Evolutionary conservation across 2,797 vertebrate species (phyloP).

Genomic region (Liparis tanakae): DNA sequence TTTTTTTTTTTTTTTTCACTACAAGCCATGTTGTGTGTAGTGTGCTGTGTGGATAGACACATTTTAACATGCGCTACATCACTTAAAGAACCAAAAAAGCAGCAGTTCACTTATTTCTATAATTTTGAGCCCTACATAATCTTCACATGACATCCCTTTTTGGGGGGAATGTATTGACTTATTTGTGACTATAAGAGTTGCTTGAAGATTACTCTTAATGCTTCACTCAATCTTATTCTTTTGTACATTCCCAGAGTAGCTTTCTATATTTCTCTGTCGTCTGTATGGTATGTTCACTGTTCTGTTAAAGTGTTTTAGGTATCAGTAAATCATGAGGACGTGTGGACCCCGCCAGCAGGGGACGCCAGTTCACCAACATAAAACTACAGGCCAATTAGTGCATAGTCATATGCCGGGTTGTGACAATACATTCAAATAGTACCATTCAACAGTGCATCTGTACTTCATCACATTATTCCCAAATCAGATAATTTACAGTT

Average conservation of each 20-base stretch:
- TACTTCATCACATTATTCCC: not conserved
- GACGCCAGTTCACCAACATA: not conserved
- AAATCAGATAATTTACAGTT: not conserved
- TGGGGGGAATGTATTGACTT: not conserved
- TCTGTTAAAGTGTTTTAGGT: not conserved
- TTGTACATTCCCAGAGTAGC: not conserved
- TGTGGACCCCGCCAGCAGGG: not conserved
- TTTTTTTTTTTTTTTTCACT: no score
- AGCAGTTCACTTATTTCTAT: not conserved
- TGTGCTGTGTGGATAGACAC: no score
- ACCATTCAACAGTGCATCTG: not conserved
- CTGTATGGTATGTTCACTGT: not conserved
- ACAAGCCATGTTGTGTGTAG: no score
- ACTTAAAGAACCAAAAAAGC: no score
- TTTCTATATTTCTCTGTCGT: not conserved
- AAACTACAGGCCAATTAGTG: conserved; percentile 18
- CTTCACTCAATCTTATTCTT: no score
- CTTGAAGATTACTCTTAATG: not conserved
- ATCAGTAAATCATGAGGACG: not conserved
- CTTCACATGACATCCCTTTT: not conserved
- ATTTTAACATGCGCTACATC: no score
- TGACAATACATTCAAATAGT: not conserved
- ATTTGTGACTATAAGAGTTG: not conserved
- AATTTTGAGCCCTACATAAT: not conserved
- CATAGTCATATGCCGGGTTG: conserved; percentile 1